Evolutionary conservation across 2,797 vertebrate genomes (phyloP).

Genomic region (Telmatherina bonti): DNA sequence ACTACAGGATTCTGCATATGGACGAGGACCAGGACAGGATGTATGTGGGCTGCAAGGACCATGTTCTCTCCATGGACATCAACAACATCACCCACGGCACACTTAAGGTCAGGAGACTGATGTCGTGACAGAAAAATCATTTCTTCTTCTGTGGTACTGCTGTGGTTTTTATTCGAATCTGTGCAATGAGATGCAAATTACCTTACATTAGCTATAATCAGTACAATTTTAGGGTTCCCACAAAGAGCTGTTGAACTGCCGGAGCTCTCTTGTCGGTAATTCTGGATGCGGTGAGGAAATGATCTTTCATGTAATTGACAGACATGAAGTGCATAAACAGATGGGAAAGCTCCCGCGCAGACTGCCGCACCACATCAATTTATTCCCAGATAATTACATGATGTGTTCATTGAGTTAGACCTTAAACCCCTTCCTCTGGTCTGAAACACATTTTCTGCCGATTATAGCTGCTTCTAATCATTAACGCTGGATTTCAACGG

Average conservation of each 20-base stretch:
- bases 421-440: constrained; percentile 49
- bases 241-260: constrained; percentile 37
- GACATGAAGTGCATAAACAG: constrained; percentile 70
- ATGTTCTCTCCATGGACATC: constrained; percentile 96
- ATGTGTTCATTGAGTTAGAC: constrained; percentile 62
- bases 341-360: constrained; percentile 64
- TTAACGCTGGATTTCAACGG: neutral
- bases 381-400: constrained; percentile 60
- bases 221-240: constrained; percentile 39
- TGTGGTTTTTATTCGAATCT: constrained; percentile 30
- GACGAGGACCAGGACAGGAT: constrained; percentile 98
- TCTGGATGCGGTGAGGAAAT: constrained; percentile 48
- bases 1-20: constrained; percentile 97
- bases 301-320: constrained; percentile 67
- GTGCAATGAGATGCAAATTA: constrained; percentile 55
- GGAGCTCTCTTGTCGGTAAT: constrained; percentile 55
- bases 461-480: constrained; percentile 31
- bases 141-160: neutral
- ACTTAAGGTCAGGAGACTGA: constrained; percentile 87
- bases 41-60: constrained; percentile 97
- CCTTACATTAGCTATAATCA: constrained; percentile 38
- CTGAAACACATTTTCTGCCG: constrained; percentile 47
- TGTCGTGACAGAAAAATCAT: neutral
- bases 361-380: constrained; percentile 52
- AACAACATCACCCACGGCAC: constrained; percentile 95